Base-by-base conservation (phyloP, 2,888 invertebrate species). In the Rambutsinella grinnellia region DNA sequence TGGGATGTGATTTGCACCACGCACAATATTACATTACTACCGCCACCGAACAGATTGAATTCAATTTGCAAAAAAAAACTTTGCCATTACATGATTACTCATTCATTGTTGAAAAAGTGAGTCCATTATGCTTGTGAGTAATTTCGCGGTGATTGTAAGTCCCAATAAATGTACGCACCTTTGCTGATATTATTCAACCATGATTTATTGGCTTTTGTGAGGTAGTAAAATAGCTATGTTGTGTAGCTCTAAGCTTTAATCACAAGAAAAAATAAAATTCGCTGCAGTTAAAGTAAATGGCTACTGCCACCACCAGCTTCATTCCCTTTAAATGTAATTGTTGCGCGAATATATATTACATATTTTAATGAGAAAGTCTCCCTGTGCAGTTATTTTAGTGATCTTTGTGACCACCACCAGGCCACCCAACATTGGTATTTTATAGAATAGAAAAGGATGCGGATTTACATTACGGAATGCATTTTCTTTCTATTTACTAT, bases 121-220 rank as follows among this genome's bases (percentile, higher is more conserved):
- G 13, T 24, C 61, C 47, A 47, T 61, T 61, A 36, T 36, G 5
- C 13, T 8, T 8, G 36, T 8, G 36, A 36, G 36, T 36, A 36
- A 36, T 36, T 36, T 36, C 36, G 36, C 36, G 36, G 36, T 36
- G 36, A 36, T 36, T 36, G 36, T 36, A 36, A n/a, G n/a, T n/a
- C n/a, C n/a, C n/a, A n/a, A n/a, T n/a, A n/a, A 36, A 8, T 36
- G 36, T 36, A 36, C 36, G 36, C 36, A 13, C 36, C 5, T 44
- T 21, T 23, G 44, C 24, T 63, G 61, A 54, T 61, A 53, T 60
- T 69, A 23, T 36, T 61, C 69, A 36, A 44, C 54, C 60, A 58
- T 69, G 69, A 69, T 69, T 69, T 69, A 69, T 69, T 61, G 46
- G 61, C 61, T 61, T 69, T 69, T 69, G 69, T 69, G 60, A 51